Evolutionary conservation across 2,797 vertebrate genomes (phyloP).

Genomic region (Typhlichthys subterraneus): DNA sequence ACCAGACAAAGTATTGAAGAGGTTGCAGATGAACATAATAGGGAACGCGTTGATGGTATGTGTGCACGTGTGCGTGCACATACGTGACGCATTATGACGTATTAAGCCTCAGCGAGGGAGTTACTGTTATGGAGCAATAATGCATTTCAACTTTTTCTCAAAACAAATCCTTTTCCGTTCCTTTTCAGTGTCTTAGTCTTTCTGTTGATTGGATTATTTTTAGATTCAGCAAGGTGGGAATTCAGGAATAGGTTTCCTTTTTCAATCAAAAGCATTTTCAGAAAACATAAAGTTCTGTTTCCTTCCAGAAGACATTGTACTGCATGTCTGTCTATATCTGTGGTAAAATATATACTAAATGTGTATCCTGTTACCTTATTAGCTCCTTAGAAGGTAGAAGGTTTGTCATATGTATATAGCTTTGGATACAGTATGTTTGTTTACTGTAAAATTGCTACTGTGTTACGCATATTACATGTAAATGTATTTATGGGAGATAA

Average conservation of each 20-base stretch:
- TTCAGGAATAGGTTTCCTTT: too few species aligned
- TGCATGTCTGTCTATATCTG: too few species aligned
- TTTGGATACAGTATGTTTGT: conserved; percentile 12
- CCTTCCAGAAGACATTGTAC: too few species aligned
- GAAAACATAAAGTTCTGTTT: too few species aligned
- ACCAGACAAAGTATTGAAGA: too few species aligned
- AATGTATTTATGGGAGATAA: neutral
- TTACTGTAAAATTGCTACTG: neutral
- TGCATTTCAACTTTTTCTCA: conserved; percentile 47
- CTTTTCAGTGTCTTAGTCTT: too few species aligned
- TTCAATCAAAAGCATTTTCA: too few species aligned
- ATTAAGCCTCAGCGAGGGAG: conserved; percentile 23
- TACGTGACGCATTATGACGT: neutral
- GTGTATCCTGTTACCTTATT: too few species aligned
- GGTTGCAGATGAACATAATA: conserved; percentile 25
- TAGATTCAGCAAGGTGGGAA: neutral
- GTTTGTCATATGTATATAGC: neutral
- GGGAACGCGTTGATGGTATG: conserved; percentile 14
- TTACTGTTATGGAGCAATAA: conserved; percentile 42
- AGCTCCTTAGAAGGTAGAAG: too few species aligned
- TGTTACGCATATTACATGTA: neutral
- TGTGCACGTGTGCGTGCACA: conserved; percentile 15
- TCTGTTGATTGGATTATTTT: neutral
- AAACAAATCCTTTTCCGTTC: conserved; percentile 60
- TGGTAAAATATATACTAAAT: too few species aligned